These are phyloP conservation scores for Lagopus muta DNA, from an alignment of 2,113 vertebrate species.

Conservation along the genomic window DNA sequence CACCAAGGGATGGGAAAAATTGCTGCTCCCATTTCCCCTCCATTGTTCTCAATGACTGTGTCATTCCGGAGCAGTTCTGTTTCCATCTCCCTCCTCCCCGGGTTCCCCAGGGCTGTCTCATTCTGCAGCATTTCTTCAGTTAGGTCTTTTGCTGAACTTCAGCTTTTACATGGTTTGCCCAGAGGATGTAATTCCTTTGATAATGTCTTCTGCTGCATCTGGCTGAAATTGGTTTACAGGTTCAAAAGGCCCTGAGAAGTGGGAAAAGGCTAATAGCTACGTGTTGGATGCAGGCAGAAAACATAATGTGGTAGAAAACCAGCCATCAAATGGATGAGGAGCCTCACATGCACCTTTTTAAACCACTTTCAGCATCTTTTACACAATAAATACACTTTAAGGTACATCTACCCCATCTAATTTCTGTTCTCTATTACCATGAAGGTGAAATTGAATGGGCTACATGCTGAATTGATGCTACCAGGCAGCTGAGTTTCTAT, in stretches of 20 bases:
- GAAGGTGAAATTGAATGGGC: background rate
- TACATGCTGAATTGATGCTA: background rate
- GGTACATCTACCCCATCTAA: background rate
- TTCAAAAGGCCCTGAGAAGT: background rate
- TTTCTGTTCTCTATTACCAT: background rate
- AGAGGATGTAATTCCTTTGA: background rate
- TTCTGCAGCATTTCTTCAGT: rapidly evolving
- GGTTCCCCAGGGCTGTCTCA: background rate
- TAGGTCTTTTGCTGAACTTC: background rate
- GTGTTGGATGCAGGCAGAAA: background rate
- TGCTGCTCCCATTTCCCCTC: background rate
- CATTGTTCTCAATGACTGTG: background rate
- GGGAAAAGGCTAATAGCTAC: background rate
- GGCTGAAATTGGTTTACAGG: background rate
- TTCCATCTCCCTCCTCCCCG: background rate
- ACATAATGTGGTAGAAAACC: background rate
- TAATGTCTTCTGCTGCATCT: background rate
- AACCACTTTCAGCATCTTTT: background rate
- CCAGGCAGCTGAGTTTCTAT: background rate
- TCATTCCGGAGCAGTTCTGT: rapidly evolving
- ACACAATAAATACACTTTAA: background rate
- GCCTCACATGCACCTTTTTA: rapidly evolving
- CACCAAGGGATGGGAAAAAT: rapidly evolving
- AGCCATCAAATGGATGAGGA: background rate
- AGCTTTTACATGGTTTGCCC: background rate